A percentile compares a stretch with the other conserved stretches of the same genome.
These are phyloP conservation scores for Spodoptera frugiperda DNA, from an alignment of 1,140 invertebrate species.

Conservation along the genomic window DNA sequence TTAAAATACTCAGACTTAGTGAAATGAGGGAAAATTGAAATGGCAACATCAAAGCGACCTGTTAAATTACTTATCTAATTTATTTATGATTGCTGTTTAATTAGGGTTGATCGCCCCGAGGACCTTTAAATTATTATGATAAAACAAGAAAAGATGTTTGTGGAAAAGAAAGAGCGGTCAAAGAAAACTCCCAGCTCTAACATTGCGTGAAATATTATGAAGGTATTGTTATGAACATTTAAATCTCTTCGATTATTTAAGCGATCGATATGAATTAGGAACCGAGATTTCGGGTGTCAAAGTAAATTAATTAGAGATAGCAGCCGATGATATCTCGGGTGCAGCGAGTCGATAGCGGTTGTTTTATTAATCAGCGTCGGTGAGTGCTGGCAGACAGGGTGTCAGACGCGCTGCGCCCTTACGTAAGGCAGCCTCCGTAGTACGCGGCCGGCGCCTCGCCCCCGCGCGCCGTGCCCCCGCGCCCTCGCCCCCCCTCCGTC, in stretches of 20 bases:
- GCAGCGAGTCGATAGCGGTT: slow-evolving; percentile 71
- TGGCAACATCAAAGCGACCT: slow-evolving; percentile 35
- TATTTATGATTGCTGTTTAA: slow-evolving; percentile 42
- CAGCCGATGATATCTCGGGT: slow-evolving; percentile 68
- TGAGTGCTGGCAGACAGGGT: slow-evolving; percentile 73
- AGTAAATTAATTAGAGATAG: slow-evolving; percentile 69
- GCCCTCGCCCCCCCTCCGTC: slow-evolving; percentile 31
- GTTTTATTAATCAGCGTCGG: slow-evolving; percentile 81
- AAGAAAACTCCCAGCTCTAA: neutral
- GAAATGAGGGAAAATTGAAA: slow-evolving; percentile 43
- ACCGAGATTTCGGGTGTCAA: slow-evolving; percentile 22
- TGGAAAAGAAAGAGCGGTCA: neutral
- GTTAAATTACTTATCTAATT: slow-evolving; percentile 42
- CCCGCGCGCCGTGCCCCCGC: slow-evolving; percentile 44
- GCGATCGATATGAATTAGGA: neutral
- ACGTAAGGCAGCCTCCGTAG: slow-evolving; percentile 83
- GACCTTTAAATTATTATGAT: slow-evolving; percentile 13
- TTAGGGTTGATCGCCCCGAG: slow-evolving; percentile 1
- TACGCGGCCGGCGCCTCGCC: slow-evolving; percentile 63
- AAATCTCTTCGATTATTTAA: slow-evolving; percentile 7
- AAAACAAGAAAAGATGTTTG: slow-evolving; percentile 22
- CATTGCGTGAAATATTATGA: neutral
- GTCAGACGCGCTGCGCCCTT: slow-evolving; percentile 79
- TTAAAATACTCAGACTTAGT: slow-evolving; percentile 50
- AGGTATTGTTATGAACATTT: neutral